These are phyloP conservation scores for Drosophila kambysellisi DNA, from an alignment of 2,888 invertebrate genomes.

Conservation along the genomic window DNA sequence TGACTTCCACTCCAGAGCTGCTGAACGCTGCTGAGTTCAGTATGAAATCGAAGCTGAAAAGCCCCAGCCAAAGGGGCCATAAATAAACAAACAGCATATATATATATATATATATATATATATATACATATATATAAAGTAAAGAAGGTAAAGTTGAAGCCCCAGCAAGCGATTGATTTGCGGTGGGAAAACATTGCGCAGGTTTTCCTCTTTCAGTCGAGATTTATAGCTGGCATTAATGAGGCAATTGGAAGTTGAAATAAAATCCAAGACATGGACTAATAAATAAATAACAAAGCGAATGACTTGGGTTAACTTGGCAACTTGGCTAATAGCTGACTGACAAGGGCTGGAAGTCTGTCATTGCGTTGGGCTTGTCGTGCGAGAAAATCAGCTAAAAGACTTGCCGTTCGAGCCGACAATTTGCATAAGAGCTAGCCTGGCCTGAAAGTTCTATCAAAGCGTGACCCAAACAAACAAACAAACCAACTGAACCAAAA, in stretches of 20 bases:
- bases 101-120: neutral
- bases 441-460: constrained; percentile 66
- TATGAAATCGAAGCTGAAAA: constrained; percentile 60
- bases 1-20: constrained; percentile 69
- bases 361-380: constrained; percentile 12
- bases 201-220: constrained; percentile 18
- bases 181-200: constrained; percentile 50
- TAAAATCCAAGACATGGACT: constrained; percentile 28
- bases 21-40: constrained; percentile 50
- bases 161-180: constrained; percentile 54
- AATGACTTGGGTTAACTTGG: constrained; percentile 1
- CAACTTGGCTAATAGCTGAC: constrained; percentile 38
- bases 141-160: constrained; percentile 37
- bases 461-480: constrained; percentile 75
- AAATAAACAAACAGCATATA: constrained; percentile 53
- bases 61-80: constrained; percentile 44
- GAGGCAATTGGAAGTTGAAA: constrained; percentile 52
- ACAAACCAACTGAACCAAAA: constrained; percentile 52
- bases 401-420: constrained; percentile 25
- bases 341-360: constrained; percentile 37
- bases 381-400: constrained; percentile 34
- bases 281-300: constrained; percentile 27
- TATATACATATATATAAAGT: neutral
- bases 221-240: constrained; percentile 54
- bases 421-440: constrained; percentile 64